phyloP scores from a whole-genome alignment of 2,797 vertebrate genomes.

The Agapornis canus region DNA sequence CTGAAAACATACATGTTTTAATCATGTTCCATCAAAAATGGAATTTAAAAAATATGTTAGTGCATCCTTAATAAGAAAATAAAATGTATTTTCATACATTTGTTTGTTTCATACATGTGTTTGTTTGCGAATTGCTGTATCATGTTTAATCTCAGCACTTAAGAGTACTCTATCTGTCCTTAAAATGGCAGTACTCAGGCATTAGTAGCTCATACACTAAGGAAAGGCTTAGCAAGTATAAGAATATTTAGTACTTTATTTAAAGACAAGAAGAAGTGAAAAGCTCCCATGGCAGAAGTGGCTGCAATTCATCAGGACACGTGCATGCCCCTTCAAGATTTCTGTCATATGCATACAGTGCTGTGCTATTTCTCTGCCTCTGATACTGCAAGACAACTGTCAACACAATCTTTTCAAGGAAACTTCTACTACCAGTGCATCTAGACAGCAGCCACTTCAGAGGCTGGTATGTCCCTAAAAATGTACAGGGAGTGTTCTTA shows the following conservation, averaged over 20 bases:
- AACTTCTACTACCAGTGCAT: background rate
- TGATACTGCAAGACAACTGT: slow-evolving; percentile 11
- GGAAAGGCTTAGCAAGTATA: background rate
- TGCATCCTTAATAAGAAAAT: background rate
- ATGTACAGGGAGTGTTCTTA: background rate
- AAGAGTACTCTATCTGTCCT: background rate
- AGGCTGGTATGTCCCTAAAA: background rate
- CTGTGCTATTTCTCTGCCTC: background rate
- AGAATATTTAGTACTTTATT: background rate
- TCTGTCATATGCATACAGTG: background rate
- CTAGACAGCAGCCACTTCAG: background rate
- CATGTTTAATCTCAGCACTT: background rate
- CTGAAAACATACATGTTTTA: background rate
- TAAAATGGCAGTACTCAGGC: background rate
- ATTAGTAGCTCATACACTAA: background rate
- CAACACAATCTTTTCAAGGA: background rate
- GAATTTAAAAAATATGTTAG: background rate
- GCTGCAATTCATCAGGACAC: background rate
- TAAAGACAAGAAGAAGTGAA: background rate
- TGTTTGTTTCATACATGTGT: too few relatives aligned
- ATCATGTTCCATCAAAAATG: background rate
- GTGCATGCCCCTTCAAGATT: background rate
- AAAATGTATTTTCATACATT: background rate
- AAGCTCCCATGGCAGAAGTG: background rate
- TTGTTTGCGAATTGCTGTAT: background rate